Evolutionary conservation across 2,113 vertebrate genomes (phyloP).

Genomic region (Perca schrenkii): DNA sequence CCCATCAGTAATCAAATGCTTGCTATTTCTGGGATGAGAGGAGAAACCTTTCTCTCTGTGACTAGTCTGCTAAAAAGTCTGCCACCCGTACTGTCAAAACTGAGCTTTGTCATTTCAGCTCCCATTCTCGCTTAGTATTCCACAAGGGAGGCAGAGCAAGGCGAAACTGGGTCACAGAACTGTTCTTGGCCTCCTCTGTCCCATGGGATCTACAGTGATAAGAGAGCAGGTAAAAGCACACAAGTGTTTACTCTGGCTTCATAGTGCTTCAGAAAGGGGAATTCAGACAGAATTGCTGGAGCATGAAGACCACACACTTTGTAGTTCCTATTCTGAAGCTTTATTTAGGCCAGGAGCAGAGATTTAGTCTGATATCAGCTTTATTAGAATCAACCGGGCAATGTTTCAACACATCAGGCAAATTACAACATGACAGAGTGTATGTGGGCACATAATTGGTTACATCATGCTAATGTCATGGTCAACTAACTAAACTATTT

Average conservation of each 20-base stretch:
- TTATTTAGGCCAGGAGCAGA: neutral
- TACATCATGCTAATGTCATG: neutral
- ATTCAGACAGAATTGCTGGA: neutral
- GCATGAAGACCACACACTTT: conserved; percentile 1
- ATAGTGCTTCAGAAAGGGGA: neutral
- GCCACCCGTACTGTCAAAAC: conserved; percentile 22
- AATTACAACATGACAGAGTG: neutral
- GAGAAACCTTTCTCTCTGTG: conserved; percentile 1
- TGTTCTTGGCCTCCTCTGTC: conserved; percentile 39
- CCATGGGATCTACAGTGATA: conserved; percentile 26
- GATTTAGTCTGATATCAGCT: neutral
- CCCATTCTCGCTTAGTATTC: conserved; percentile 41
- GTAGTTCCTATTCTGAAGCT: neutral
- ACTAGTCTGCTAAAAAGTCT: conserved; percentile 28
- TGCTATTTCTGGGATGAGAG: conserved; percentile 46
- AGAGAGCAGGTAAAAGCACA: conserved; percentile 33
- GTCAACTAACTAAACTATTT: neutral
- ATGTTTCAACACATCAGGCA: neutral
- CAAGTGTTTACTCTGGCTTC: neutral
- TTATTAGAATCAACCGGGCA: neutral
- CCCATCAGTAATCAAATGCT: conserved; percentile 42
- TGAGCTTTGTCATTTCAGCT: conserved; percentile 46
- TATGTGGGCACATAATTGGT: neutral
- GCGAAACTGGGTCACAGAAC: conserved; percentile 54
- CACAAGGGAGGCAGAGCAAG: conserved; percentile 33